phyloP scores from a whole-genome alignment of 2,113 vertebrate species.

The Mesoclemmys tuberculata region DNA sequence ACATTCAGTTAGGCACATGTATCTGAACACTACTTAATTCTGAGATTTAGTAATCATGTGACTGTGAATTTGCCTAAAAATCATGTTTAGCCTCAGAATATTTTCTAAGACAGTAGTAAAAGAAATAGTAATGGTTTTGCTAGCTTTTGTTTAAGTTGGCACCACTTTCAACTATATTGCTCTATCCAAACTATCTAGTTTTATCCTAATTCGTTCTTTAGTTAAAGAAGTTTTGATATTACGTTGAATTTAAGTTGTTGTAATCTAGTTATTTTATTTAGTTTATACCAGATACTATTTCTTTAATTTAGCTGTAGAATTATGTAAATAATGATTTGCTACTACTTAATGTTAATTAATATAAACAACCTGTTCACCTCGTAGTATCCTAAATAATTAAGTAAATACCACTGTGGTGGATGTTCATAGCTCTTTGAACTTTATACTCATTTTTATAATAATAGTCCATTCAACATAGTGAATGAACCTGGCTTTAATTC shows the following conservation, averaged over 20 bases:
- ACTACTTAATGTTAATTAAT: background rate
- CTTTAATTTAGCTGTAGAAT: background rate
- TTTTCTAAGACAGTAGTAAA: background rate
- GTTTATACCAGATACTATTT: background rate
- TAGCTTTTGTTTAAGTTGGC: background rate
- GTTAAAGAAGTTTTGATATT: background rate
- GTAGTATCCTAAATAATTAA: background rate
- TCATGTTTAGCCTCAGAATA: background rate
- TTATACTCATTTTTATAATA: background rate
- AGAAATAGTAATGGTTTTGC: background rate
- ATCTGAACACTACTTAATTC: background rate
- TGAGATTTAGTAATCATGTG: background rate
- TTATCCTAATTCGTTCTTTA: background rate
- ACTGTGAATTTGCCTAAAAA: background rate
- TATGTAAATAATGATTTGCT: background rate
- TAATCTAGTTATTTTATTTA: background rate
- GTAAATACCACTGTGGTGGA: background rate
- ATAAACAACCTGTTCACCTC: background rate
- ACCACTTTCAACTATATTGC: background rate
- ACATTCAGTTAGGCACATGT: background rate
- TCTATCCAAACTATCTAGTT: background rate
- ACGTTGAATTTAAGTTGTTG: background rate
- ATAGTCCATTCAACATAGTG: background rate
- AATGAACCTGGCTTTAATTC: background rate
- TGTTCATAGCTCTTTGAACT: background rate